Evolutionary conservation across 2,113 vertebrate species (phyloP).

Genomic region (Riparia riparia): DNA sequence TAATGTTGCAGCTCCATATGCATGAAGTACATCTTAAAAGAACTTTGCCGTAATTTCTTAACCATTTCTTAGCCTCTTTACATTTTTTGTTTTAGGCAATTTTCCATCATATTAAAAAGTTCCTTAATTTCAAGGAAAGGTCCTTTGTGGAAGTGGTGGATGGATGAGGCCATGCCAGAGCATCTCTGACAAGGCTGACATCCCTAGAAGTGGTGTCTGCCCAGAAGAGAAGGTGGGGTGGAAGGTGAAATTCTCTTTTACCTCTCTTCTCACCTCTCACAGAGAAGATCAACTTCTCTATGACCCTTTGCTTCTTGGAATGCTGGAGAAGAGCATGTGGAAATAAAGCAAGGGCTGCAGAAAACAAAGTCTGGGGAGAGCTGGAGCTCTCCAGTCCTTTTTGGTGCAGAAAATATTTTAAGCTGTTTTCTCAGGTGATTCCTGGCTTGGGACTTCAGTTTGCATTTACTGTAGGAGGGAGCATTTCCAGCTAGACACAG

Average conservation of each 20-base stretch:
- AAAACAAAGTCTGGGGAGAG: neutral
- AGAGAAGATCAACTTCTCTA: neutral
- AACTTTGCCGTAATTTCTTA: too few relatives aligned
- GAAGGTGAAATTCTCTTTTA: neutral
- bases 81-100: too few relatives aligned
- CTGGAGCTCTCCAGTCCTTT: neutral
- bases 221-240: neutral
- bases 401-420: neutral
- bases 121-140: neutral
- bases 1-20: too few relatives aligned
- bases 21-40: too few relatives aligned
- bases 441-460: neutral
- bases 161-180: neutral
- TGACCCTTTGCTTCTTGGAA: rapidly evolving
- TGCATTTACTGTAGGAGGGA: neutral
- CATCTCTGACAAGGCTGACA: neutral
- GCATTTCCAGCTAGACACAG: neutral
- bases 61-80: too few relatives aligned
- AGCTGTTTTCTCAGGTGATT: neutral
- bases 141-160: neutral
- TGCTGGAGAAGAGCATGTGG: rapidly evolving
- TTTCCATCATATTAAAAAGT: too few relatives aligned
- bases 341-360: neutral
- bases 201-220: neutral
- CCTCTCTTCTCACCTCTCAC: neutral